phyloP scores from a whole-genome alignment of 2,113 vertebrate genomes.

The Cyprichromis sp. region DNA sequence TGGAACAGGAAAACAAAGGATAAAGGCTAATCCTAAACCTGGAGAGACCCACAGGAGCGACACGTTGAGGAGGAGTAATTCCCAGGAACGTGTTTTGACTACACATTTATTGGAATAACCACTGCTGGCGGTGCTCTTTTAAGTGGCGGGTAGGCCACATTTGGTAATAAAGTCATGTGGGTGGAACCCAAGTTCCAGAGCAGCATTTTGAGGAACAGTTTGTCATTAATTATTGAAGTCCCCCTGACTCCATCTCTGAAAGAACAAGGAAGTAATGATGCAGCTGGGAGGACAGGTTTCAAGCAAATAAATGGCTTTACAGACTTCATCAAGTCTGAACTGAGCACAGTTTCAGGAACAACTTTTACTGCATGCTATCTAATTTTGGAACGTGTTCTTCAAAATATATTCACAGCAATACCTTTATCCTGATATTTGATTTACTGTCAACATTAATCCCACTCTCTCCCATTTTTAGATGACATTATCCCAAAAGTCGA shows the following conservation, averaged over 20 bases:
- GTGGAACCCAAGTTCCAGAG: neutral
- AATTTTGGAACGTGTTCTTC: neutral
- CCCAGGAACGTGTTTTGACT: neutral
- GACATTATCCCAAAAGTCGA: neutral
- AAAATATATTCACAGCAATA: neutral
- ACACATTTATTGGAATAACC: neutral
- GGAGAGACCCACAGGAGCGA: neutral
- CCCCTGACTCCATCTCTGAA: neutral
- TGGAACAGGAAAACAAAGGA: neutral
- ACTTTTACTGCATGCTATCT: neutral
- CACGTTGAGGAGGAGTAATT: neutral
- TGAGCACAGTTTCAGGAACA: neutral
- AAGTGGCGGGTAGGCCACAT: neutral
- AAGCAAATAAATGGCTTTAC: constrained; percentile 11
- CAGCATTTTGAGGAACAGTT: constrained; percentile 14
- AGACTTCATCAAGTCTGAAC: neutral
- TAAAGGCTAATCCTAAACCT: neutral
- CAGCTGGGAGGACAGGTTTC: constrained; percentile 12
- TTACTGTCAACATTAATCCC: neutral
- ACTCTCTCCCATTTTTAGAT: neutral
- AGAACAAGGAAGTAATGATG: neutral
- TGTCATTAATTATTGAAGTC: constrained; percentile 37
- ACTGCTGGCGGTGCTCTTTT: neutral
- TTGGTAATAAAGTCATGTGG: neutral
- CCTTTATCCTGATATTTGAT: neutral